phyloP scores from a whole-genome alignment of 2,888 invertebrate species.

The Ophion ventricosus region DNA sequence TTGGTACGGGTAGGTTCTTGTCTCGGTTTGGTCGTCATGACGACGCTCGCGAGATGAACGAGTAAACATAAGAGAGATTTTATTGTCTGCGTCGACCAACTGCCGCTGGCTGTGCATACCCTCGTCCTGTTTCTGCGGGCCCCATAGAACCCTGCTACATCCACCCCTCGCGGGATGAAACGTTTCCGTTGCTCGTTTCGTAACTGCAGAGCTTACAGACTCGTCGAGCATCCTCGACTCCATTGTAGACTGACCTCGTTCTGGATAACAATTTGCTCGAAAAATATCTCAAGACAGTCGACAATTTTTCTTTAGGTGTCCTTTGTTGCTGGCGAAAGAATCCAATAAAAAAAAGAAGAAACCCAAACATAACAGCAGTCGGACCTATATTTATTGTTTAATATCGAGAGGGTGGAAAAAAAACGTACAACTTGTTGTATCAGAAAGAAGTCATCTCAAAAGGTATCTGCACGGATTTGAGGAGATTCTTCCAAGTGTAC shows the following conservation, averaged over 20 bases:
- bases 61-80: conserved; percentile 61
- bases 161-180: conserved; percentile 16
- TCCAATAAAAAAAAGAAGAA: not conserved
- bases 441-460: no score
- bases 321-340: not conserved
- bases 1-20: conserved; percentile 1
- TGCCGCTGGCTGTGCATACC: conserved; percentile 21
- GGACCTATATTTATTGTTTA: not conserved
- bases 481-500: no score
- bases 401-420: not conserved
- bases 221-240: conserved; percentile 12
- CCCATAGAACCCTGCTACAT: conserved; percentile 18
- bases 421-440: not conserved
- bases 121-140: not conserved
- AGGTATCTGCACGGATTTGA: no score
- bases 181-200: conserved; percentile 26
- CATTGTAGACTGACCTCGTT: conserved; percentile 26
- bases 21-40: conserved; percentile 58
- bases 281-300: conserved; percentile 19
- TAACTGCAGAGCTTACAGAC: conserved; percentile 23
- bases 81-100: conserved; percentile 58
- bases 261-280: conserved; percentile 21
- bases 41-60: conserved; percentile 59
- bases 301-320: conserved; percentile 4
- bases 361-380: no score